phyloP scores from a whole-genome alignment of 2,113 vertebrate genomes.

The Pseudorectes ferrugineus region DNA sequence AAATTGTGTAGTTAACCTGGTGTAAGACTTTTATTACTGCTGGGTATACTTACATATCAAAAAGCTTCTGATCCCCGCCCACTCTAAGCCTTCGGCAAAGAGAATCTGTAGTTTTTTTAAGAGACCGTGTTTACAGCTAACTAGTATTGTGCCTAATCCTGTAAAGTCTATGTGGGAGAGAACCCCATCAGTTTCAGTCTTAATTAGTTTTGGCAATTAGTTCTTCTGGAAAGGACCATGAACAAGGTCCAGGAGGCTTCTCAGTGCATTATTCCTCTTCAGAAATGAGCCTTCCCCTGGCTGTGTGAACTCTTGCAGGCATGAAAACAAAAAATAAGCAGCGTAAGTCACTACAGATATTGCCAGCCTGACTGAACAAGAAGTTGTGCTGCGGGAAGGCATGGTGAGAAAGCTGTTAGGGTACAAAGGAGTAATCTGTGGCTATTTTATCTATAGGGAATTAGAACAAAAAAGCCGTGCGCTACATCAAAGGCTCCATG shows the following conservation, averaged over 20 bases:
- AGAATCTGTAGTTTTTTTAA: constrained; percentile 63
- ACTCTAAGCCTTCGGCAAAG: constrained; percentile 48
- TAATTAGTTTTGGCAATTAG: constrained; percentile 60
- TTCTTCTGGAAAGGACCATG: constrained; percentile 32
- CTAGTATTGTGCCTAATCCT: constrained; percentile 61
- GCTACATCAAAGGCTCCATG: constrained; percentile 10
- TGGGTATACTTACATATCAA: constrained; percentile 56
- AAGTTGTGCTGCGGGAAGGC: constrained; percentile 29
- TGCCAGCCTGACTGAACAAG: constrained; percentile 56
- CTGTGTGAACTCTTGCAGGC: constrained; percentile 49
- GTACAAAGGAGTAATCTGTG: constrained; percentile 51
- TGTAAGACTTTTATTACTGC: constrained; percentile 67
- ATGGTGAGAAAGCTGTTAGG: constrained; percentile 53
- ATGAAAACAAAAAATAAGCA: constrained; percentile 35
- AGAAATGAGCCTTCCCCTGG: constrained; percentile 53
- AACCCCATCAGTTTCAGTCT: constrained; percentile 46
- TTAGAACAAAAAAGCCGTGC: constrained; percentile 19
- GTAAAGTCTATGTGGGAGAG: constrained; percentile 52
- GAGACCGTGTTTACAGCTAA: constrained; percentile 57
- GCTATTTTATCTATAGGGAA: constrained; percentile 42
- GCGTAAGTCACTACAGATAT: constrained; percentile 46
- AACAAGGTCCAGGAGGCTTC: constrained; percentile 37
- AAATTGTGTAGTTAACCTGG: constrained; percentile 65
- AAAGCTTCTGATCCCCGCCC: constrained; percentile 44
- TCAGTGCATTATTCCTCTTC: constrained; percentile 41